phyloP scores from a whole-genome alignment of 2,113 vertebrate species.

The Rallus limicola region DNA sequence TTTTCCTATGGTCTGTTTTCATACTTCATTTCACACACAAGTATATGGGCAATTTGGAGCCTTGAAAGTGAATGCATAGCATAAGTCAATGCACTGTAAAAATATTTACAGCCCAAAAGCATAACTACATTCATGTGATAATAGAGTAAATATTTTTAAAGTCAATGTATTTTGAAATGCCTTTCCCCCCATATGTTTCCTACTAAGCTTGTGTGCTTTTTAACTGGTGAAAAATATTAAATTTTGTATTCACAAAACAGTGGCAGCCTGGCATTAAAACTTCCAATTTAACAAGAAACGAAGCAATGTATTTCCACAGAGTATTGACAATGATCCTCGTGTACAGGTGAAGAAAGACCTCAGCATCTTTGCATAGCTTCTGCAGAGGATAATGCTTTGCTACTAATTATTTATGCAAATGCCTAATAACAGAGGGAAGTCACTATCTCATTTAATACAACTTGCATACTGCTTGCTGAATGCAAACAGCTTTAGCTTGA shows the following conservation, averaged over 20 bases:
- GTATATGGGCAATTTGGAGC: not conserved
- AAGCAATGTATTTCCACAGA: not conserved
- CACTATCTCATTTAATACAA: not conserved
- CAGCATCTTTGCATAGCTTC: not conserved
- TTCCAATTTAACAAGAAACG: not conserved
- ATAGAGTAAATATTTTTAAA: not conserved
- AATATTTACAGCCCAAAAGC: not conserved
- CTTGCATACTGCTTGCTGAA: not conserved
- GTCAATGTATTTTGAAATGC: not conserved
- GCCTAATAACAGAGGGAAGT: not conserved
- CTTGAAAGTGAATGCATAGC: not conserved
- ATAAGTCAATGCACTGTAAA: not conserved
- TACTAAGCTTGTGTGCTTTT: not conserved
- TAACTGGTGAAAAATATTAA: not conserved
- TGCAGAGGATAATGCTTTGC: not conserved
- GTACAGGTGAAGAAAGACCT: not conserved
- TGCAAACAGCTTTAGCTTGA: not conserved
- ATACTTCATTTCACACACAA: not conserved
- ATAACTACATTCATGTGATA: not conserved
- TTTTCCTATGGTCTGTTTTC: not conserved
- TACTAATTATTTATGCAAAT: not conserved
- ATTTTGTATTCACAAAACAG: not conserved
- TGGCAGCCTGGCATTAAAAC: not conserved
- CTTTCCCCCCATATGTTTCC: not conserved
- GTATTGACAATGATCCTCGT: not conserved